Evolutionary conservation across 2,797 vertebrate genomes (phyloP), one percentile per base, ranked within the genome.

Genomic region (Poeciliopsis presidionis): DNA sequence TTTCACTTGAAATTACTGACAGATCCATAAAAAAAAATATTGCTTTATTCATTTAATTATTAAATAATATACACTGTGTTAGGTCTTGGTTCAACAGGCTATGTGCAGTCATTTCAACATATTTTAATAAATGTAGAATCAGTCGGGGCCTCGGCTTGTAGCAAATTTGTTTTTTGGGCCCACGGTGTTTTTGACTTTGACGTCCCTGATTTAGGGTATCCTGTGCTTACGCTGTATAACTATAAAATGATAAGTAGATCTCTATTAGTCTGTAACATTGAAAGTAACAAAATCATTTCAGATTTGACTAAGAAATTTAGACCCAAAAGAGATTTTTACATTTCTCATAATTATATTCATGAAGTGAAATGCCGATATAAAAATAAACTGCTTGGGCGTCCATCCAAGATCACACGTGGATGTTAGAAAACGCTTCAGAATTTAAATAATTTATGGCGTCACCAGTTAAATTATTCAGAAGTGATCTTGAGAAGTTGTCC

Each of bases 391-490:
- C 18, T 41, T 41, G 63, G 36, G 36, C 63, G 41, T 65, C 20
- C 39, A 5, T 39, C 5, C 14, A 43, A 12, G n/a, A 69, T 9
- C 28, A 69, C 14, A 28, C 13, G n/a, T 79, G 70, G 76, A 87
- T 51, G 80, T 89, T 77, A 80, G 77, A 63, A 61, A 89, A 86
- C 69, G 74, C n/a, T 47, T 49, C 76, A 69, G 61, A 61, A 70
- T 79, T 25, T 86, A 4, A 86, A 45, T 69, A 91, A 92, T 80
- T 83, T 1, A 89, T 81, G 51, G 16, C 16, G 46, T 83, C 53
- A 73, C 36, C 72, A 30, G 39, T 55, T 91, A 73, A 93, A 93
- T 92, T 74, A 93, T 91, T 93, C 14, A 93, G 36, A 82, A 43
- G 41, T n/a, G 7, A 51, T 72, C 74, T 57, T 3, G 59, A 78